Evolutionary conservation across 1,140 invertebrate genomes (phyloP).

Genomic region (Fragariocoptes setiger): DNA sequence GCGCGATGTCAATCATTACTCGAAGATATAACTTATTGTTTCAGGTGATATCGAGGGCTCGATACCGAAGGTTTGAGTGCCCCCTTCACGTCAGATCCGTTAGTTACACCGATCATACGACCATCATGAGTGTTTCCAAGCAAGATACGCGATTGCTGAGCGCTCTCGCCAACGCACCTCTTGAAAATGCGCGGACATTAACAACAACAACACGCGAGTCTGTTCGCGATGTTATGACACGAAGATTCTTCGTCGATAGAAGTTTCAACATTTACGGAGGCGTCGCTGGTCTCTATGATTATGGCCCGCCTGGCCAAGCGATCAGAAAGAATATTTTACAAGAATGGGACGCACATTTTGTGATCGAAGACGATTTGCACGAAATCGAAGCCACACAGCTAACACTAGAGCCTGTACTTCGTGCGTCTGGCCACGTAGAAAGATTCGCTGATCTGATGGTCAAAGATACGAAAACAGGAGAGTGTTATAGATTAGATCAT

Average conservation of each 20-base stretch:
- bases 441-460: conserved; percentile 98
- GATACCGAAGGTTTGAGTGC: too few relatives aligned
- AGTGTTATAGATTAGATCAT: conserved; percentile 88
- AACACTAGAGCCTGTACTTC: conserved; percentile 79
- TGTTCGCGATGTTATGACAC: conserved; percentile 82
- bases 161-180: too few relatives aligned
- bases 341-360: conserved; percentile 79
- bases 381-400: conserved; percentile 92
- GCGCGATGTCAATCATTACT: too few relatives aligned
- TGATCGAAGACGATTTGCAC: conserved; percentile 88
- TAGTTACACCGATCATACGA: too few relatives aligned
- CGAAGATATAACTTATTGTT: too few relatives aligned
- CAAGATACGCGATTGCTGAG: too few relatives aligned
- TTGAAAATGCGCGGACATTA: too few relatives aligned
- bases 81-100: too few relatives aligned
- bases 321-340: conserved; percentile 78
- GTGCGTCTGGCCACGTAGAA: conserved; percentile 93
- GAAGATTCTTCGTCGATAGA: conserved; percentile 91
- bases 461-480: conserved; percentile 75
- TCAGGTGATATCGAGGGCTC: too few relatives aligned
- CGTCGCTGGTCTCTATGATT: conserved; percentile 61
- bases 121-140: too few relatives aligned
- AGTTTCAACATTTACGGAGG: conserved; percentile 99
- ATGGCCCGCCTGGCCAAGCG: conserved; percentile 96
- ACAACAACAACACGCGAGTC: too few relatives aligned